Evolutionary conservation across 2,113 vertebrate genomes (phyloP).

Genomic region (Oreocharis arfaki): DNA sequence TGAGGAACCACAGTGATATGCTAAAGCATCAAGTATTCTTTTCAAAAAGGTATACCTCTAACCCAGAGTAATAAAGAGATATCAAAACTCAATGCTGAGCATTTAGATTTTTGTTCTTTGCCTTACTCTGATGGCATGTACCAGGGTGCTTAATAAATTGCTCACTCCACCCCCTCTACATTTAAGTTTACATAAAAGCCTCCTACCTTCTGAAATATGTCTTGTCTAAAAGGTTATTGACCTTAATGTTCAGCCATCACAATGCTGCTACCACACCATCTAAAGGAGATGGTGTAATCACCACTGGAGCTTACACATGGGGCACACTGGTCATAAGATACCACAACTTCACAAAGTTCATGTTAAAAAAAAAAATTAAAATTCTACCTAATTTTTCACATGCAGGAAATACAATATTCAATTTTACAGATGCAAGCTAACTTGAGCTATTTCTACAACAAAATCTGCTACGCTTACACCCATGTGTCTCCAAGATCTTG

Average conservation of each 20-base stretch:
- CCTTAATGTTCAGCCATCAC: not conserved
- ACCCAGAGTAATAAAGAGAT: not conserved
- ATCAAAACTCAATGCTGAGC: not conserved
- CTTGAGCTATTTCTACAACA: not conserved
- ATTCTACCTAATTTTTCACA: not conserved
- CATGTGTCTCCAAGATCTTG: not conserved
- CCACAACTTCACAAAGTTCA: not conserved
- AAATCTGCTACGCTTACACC: not conserved
- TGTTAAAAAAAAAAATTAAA: not conserved
- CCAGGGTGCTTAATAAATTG: not conserved
- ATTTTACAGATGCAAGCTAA: not conserved
- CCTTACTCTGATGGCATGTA: not conserved
- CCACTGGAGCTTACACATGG: not conserved
- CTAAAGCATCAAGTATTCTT: not conserved
- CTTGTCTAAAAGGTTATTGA: not conserved
- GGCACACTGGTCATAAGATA: not conserved
- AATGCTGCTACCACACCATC: not conserved
- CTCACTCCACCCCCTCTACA: not conserved
- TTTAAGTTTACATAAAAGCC: not conserved
- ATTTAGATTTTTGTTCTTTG: not conserved
- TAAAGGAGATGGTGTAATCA: not conserved
- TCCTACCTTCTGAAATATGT: not conserved
- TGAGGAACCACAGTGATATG: not conserved
- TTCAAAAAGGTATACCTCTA: not conserved
- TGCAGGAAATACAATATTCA: not conserved